phyloP scores from a whole-genome alignment of 2,888 invertebrate species.

The Conus canariensis region DNA sequence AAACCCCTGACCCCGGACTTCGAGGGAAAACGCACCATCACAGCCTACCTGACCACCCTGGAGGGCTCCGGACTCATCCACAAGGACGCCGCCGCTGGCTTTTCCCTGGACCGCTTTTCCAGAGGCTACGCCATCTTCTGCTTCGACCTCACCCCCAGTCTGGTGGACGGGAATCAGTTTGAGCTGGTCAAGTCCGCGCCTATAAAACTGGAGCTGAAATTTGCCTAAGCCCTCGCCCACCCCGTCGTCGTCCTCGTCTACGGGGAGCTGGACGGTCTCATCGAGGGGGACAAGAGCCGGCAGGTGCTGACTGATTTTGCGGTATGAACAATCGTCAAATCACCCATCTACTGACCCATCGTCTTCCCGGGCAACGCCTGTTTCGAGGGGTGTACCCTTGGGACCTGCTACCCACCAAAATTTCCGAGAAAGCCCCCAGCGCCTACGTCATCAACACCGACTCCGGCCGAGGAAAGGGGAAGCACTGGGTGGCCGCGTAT shows the following conservation, averaged over 20 bases:
- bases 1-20: too few relatives aligned
- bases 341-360: too few relatives aligned
- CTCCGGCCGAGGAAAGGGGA: not conserved
- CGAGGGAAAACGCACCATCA: too few relatives aligned
- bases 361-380: not conserved
- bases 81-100: too few relatives aligned
- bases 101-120: too few relatives aligned
- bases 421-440: not conserved
- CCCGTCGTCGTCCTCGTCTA: conserved; percentile 35
- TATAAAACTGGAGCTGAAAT: conserved; percentile 29
- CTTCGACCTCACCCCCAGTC: too few relatives aligned
- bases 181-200: not conserved
- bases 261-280: conserved; percentile 25
- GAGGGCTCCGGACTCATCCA: too few relatives aligned
- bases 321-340: not conserved
- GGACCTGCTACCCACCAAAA: not conserved
- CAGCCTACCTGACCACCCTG: too few relatives aligned
- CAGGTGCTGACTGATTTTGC: conserved; percentile 25
- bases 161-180: too few relatives aligned
- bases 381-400: not conserved
- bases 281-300: conserved; percentile 29
- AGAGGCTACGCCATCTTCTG: too few relatives aligned
- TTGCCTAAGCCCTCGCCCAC: conserved; percentile 11
- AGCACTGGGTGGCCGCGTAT: not conserved
- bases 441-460: not conserved